These are phyloP conservation scores for Lateolabrax maculatus DNA, from an alignment of 2,797 vertebrate genomes.

Conservation along the genomic window DNA sequence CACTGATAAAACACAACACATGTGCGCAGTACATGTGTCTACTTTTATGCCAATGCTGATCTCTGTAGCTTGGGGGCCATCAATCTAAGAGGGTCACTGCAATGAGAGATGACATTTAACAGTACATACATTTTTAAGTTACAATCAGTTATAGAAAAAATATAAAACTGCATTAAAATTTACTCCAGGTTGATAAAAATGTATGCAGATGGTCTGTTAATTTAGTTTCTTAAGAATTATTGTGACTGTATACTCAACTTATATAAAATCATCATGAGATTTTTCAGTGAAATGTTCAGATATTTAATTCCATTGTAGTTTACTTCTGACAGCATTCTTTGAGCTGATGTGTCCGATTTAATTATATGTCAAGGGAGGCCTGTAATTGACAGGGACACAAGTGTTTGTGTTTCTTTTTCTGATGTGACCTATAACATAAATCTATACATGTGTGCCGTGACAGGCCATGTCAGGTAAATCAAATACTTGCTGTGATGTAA, in stretches of 20 bases:
- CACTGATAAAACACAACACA: neutral
- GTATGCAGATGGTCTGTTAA: neutral
- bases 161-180: neutral
- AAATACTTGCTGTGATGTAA: conserved; percentile 29
- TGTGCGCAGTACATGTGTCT: neutral
- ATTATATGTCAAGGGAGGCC: neutral
- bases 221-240: neutral
- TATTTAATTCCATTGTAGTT: neutral
- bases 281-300: neutral
- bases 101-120: conserved; percentile 22
- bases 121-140: neutral
- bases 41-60: neutral
- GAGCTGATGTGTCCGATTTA: neutral
- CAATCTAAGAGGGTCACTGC: neutral
- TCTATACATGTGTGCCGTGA: neutral
- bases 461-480: conserved; percentile 25
- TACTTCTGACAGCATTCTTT: neutral
- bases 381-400: neutral
- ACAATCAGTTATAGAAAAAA: neutral
- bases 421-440: neutral
- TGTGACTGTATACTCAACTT: neutral
- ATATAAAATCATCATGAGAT: neutral
- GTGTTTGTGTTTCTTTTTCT: neutral
- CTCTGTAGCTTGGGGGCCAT: neutral
- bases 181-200: neutral